These are phyloP conservation scores for Agapostemon virescens DNA, from an alignment of 2,888 invertebrate species.

Conservation along the genomic window DNA sequence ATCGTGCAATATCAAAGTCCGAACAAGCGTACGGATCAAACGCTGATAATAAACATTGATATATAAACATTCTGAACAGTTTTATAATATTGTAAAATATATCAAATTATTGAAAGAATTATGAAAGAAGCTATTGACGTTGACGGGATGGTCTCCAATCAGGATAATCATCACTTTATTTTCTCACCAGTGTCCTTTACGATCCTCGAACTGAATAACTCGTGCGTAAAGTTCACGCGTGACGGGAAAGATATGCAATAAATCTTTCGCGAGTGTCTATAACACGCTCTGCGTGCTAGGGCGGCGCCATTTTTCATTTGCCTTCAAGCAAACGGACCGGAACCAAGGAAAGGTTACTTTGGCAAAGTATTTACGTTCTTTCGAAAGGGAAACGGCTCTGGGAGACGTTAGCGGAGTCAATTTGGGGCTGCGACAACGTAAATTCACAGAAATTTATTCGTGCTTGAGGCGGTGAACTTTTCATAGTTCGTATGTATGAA, in stretches of 20 bases:
- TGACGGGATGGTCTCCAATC: background rate
- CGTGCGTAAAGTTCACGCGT: slow-evolving; percentile 2
- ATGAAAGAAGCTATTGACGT: background rate
- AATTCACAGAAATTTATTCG: slow-evolving; percentile 66
- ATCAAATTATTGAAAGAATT: background rate
- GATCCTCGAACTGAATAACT: background rate
- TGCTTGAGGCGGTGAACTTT: slow-evolving; percentile 63
- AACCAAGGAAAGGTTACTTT: slow-evolving; percentile 27
- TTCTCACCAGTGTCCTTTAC: background rate
- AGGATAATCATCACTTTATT: background rate
- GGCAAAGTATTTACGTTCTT: slow-evolving; percentile 48
- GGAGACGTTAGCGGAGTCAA: slow-evolving; percentile 22
- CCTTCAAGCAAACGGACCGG: background rate
- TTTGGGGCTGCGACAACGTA: slow-evolving; percentile 45
- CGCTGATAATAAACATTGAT: too few relatives aligned
- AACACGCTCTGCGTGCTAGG: background rate
- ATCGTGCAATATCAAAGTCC: too few relatives aligned
- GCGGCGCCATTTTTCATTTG: slow-evolving; percentile 41
- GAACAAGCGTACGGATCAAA: too few relatives aligned
- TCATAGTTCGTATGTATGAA: slow-evolving; percentile 61
- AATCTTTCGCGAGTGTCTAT: background rate
- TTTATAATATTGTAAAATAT: too few relatives aligned
- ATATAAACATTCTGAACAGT: too few relatives aligned
- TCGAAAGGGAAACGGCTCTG: slow-evolving; percentile 3
- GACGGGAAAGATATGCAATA: slow-evolving; percentile 3